Evolutionary conservation across 2,888 invertebrate species (phyloP), one percentile per base, ranked within the genome.

Genomic region (Andrena bicolor): DNA sequence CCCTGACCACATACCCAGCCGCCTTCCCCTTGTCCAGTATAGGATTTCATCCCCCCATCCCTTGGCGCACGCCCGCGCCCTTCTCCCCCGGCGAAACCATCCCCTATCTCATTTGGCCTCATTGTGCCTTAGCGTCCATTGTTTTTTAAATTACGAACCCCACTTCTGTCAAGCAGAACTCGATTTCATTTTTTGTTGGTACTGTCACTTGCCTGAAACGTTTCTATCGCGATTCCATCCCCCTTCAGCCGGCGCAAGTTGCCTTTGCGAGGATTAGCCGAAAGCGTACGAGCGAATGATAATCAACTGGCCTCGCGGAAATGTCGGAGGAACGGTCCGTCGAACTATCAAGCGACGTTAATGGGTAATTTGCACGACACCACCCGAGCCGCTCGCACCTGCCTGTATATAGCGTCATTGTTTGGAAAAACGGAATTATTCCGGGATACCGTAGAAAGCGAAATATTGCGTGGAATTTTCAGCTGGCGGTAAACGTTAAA

Each of bases 101-200:
- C 91, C 92, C 92, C 93, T 92, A 92, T 93, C 93, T 93, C 93
- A 93, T 93, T 93, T 93, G 90, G 92, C 92, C 93, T 93, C 93
- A 93, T 93, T 93, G 93, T 93, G 89, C 92, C 91, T 90, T 89
- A 90, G 90, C 91, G 85, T 90, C 92, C 92, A 93, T 93, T 93
- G 93, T 93, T 93, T 93, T 93, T 93, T 92, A 92, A 93, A 93
- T 93, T 93, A 93, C 93, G 91, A 91, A 91, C 90, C 91, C 92
- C 91, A 92, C 92, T 93, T 92, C 91, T 91, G 89, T 90, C 88
- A 86, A 90, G 86, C 90, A 85, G 88, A 93, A 92, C 90, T 93
- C 92, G 90, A 93, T 92, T 92, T 91, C 91, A 92, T 89, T 92
- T 92, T 88, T 92, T 90, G 90, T 90, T 85, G 90, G 89, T 82